phyloP scores from a whole-genome alignment of 2,888 invertebrate species.

The Chymomyza fuscimana region DNA sequence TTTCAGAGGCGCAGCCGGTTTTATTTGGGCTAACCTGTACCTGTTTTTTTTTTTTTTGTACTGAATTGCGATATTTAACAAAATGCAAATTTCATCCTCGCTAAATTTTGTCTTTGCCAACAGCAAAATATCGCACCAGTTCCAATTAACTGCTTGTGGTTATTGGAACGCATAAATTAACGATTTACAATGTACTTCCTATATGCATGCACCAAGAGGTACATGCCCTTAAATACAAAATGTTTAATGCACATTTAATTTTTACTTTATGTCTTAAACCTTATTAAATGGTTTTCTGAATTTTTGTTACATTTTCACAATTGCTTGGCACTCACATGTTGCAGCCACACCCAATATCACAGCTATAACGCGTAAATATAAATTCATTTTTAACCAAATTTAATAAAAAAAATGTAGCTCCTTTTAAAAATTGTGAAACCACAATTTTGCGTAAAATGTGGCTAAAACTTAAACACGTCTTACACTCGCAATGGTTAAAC shows the following conservation, averaged over 20 bases:
- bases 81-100: constrained; percentile 8
- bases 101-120: not conserved
- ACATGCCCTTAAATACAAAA: not conserved
- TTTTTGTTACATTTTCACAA: not conserved
- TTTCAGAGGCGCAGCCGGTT: constrained; percentile 27
- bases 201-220: not conserved
- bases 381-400: constrained; percentile 72
- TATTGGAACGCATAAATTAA: not conserved
- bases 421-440: constrained; percentile 14
- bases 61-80: constrained; percentile 34
- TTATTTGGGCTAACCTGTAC: constrained; percentile 35
- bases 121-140: no score
- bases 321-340: constrained; percentile 76
- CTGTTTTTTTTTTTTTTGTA: constrained; percentile 7
- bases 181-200: not conserved
- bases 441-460: constrained; percentile 25
- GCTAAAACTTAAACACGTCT: constrained; percentile 56
- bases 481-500: constrained; percentile 77
- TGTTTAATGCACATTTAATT: not conserved
- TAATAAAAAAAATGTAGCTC: no score
- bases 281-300: not conserved
- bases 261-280: no score
- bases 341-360: constrained; percentile 75
- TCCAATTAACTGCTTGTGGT: not conserved
- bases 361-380: constrained; percentile 77